Base-by-base conservation (phyloP, 2,888 invertebrate species). In the Tinea trinotella region DNA sequence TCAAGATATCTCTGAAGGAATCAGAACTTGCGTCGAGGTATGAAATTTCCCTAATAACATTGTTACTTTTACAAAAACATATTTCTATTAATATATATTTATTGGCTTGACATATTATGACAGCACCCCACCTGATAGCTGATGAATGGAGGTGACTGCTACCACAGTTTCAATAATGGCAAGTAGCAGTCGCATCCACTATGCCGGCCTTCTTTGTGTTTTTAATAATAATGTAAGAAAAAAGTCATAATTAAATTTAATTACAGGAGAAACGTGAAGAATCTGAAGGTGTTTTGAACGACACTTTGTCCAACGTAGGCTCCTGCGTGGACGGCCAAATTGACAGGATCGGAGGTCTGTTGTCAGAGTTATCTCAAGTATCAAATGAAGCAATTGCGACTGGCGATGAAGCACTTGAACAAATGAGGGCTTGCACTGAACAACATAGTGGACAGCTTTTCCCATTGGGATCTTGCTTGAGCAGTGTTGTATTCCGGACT, bases 21-120 rank as follows among this genome's bases (percentile, higher is more conserved):
- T 82, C 0, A 63, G 60, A 12, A 64, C 63, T 1, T 84, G 83
- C 58, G 65, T 81, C 54, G 64, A 71, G 57, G 84, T 84, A 65
- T 66, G 72, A 67, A 46, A 15, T 46, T 24, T 24, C 9, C 24
- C n/a, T n/a, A n/a, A n/a, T n/a, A n/a, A n/a, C n/a, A n/a, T n/a
- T n/a, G n/a, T n/a, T n/a, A n/a, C n/a, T n/a, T n/a, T n/a, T n/a
- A n/a, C n/a, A n/a, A n/a, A n/a, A n/a, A n/a, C n/a, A n/a, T n/a
- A n/a, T n/a, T n/a, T n/a, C n/a, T n/a, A n/a, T n/a, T n/a, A n/a
- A n/a, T n/a, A n/a, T n/a, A n/a, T n/a, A n/a, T n/a, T n/a, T n/a
- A n/a, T n/a, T n/a, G n/a, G n/a, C n/a, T n/a, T n/a, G n/a, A n/a
- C n/a, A n/a, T n/a, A n/a, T n/a, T n/a, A n/a, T n/a, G n/a, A n/a